Base-by-base conservation (phyloP, 2,888 invertebrate genomes). In the Neuroscelio doddi region DNA sequence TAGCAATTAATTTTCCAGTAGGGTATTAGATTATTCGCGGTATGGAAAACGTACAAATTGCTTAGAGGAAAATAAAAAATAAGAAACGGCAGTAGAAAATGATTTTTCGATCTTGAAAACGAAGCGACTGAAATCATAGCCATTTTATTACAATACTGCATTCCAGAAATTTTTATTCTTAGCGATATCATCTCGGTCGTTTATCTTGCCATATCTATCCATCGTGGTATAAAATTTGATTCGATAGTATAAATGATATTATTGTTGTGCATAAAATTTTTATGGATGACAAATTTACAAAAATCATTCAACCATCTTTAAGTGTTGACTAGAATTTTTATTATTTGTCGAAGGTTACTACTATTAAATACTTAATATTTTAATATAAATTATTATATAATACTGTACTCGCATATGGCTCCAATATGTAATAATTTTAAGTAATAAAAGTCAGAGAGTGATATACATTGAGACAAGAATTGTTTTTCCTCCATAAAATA, bases 101-200 rank as follows among this genome's bases (percentile, higher is more conserved):
- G 46, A 64, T 50, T 59, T 50, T 8, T 9, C 50, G 30, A 63
- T 57, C 38, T 42, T 27, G 15, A n/a, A 16, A 42, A 58, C 12
- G 51, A 41, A 46, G 26, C 47, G 46, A 50, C 46, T 53, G 52
- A 57, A 65, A 66, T 62, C 58, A 53, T 53, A 52, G 57, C 42
- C 45, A 41, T 62, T 66, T 55, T 62, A 66, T 24, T 57, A 50
- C 53, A 15, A n/a, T 41, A 53, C 49, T 50, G 30, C 26, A 21
- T 52, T 57, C 45, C 52, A 49, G 49, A 57, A 52, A 57, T 52
- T 66, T 61, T 57, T 62, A 57, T 65, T 59, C 49, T 32, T 34
- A 30, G 46, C 45, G 66, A 57, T 62, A 62, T 57, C 57, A 34
- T 50, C 42, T 49, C 45, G n/a, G 41, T 53, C 61, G 53, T 65